phyloP scores from a whole-genome alignment of 2,797 vertebrate species.

The Spheniscus humboldti region DNA sequence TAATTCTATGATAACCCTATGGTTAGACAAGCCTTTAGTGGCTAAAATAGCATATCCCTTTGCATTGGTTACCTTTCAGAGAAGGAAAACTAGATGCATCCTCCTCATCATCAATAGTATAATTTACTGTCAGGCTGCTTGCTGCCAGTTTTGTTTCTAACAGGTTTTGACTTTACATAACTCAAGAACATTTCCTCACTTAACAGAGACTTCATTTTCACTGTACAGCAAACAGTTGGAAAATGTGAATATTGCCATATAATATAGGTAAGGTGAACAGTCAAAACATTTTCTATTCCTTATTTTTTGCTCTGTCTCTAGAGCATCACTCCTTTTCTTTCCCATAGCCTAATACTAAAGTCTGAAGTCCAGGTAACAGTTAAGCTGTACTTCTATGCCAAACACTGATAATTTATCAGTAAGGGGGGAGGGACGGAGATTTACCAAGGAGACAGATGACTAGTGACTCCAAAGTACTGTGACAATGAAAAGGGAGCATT shows the following conservation, averaged over 20 bases:
- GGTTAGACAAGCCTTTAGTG: not conserved
- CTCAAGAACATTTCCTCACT: not conserved
- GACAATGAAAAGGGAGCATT: not conserved
- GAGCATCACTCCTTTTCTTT: not conserved
- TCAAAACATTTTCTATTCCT: not conserved
- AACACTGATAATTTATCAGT: not conserved
- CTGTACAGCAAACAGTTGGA: not conserved
- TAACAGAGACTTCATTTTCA: not conserved
- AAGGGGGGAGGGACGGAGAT: not conserved
- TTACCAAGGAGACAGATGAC: not conserved
- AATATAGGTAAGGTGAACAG: not conserved
- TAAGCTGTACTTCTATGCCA: not conserved
- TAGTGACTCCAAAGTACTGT: not conserved
- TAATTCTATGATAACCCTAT: not conserved
- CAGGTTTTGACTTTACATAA: constrained; percentile 2
- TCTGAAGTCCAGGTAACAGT: not conserved
- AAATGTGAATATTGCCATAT: not conserved
- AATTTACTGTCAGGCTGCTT: not conserved
- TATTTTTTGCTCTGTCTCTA: not conserved
- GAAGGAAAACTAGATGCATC: not conserved
- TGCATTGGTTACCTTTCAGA: not conserved
- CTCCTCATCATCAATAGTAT: not conserved
- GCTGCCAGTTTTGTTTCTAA: not conserved
- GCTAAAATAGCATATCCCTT: not conserved
- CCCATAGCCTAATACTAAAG: not conserved